Evolutionary conservation across 2,113 vertebrate species (phyloP), one percentile per base, ranked within the genome.

Genomic region (Muntiacus reevesi): DNA sequence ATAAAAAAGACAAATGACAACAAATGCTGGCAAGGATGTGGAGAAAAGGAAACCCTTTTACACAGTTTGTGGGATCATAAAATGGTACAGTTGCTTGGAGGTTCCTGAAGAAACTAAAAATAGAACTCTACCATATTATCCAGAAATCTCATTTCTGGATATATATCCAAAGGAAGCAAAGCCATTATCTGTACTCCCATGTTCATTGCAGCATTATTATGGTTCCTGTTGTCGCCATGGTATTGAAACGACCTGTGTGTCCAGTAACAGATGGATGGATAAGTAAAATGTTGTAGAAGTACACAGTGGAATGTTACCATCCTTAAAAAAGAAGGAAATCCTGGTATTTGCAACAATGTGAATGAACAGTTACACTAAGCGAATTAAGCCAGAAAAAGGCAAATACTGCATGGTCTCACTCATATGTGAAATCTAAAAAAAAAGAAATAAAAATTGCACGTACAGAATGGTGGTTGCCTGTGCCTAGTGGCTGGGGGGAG

Each of bases 261-360:
- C 71, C 67, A 60, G 52, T 83, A 78, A 88, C 19, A n/a, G 43
- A 71, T 71, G 60, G 82, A 71, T 52, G 62, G 85, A 74, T 83
- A 83, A 82, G 60, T 62, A 88, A 83, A 54, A 60, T 45, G 2
- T 52, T 28, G 2, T 60, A 54, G 45, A 47, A 43, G 40, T n/a
- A 55, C 9, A 93, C 3, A 59, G 21, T 59, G 33, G 27, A 59
- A 59, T 74, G 52, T 86, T 91, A 83, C 71, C 19, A 45, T 92
- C 50, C 4, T 82, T 92, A 88, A 15, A 74, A 96, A 74, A 96
- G 45, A 92, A 93, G 36, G 15, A 92, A 93, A 84, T 93, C 11
- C 21, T 76, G n/a, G 52, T 89, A 76, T 96, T 93, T 89, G 28
- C 28, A 93, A 54, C 28, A 74, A 74, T n/a, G 40, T 57, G 28